Percentiles rank a stretch among this genome's conserved stretches.
Evolutionary conservation across 2,888 invertebrate genomes (phyloP).

Genomic region (Julus scanicus): DNA sequence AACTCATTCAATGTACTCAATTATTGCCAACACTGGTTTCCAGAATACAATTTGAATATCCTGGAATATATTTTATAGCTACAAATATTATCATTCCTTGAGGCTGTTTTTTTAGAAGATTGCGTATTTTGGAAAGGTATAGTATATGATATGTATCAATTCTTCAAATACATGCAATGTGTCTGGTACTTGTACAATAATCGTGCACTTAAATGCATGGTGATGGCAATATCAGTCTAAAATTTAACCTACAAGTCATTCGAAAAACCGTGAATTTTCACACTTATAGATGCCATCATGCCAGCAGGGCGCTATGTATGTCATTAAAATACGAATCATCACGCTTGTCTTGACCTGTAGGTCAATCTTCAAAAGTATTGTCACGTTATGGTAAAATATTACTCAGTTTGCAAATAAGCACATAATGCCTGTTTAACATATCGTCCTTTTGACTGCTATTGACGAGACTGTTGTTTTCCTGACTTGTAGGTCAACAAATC

Average conservation of each 20-base stretch:
- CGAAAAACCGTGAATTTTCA: not conserved
- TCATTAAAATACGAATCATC: not conserved
- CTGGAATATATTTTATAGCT: too few relatives aligned
- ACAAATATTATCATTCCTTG: too few relatives aligned
- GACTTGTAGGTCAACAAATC: conserved; percentile 27
- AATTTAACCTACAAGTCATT: not conserved
- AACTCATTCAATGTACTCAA: too few relatives aligned
- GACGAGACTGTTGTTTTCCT: not conserved
- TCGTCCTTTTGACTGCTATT: not conserved
- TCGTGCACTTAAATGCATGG: not conserved
- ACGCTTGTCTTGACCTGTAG: not conserved
- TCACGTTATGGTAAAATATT: not conserved
- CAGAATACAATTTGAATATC: too few relatives aligned
- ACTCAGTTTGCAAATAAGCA: not conserved
- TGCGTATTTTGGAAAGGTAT: too few relatives aligned
- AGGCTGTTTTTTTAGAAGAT: too few relatives aligned
- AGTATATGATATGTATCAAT: too few relatives aligned
- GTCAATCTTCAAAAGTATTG: not conserved
- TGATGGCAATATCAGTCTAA: not conserved
- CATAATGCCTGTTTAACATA: conserved; percentile 24
- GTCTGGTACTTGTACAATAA: not conserved
- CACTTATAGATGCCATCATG: conserved; percentile 1
- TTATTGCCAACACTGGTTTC: too few relatives aligned
- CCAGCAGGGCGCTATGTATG: not conserved
- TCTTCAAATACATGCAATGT: not conserved